Base-by-base conservation (phyloP, 2,888 invertebrate species). In the Bombylius major region DNA sequence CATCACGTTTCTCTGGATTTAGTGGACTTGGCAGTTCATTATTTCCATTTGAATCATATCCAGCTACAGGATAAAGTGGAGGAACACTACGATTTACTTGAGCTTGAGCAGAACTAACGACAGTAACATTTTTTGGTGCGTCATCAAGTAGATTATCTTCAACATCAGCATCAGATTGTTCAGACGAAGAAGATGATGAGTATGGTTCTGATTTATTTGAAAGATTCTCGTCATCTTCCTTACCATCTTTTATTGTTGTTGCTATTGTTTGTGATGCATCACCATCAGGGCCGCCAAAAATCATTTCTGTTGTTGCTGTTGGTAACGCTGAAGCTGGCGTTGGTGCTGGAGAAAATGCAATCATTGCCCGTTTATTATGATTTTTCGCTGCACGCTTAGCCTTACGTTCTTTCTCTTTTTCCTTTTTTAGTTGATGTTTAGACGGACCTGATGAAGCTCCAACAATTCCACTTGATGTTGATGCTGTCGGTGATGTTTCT, bases 91-190 rank as follows among this genome's bases (percentile, higher is more conserved):
- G 44, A 48, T 60, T 58, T 5, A 51, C 47, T 23, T 51, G 54
- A 52, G 53, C 57, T 11, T 42, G 69, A 0, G 70, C 67, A 60
- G 72, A 72, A n/a, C 47, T 47, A 42, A 42, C 39, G 23, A 23
- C 23, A 23, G 23, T 23, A 1, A 67, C 47, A 31, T 52, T 51
- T 60, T 57, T 65, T 44, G 58, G 69, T 5, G 76, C 71, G 44
- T 75, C 74, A 55, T 80, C 83, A 60, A 86, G 82, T 1, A 83
- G 71, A 66, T 89, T 89, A 66, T 89, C 89, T 70, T 89, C 89
- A 0, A 89, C 79, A 66, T 89, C 89, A 0, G 89, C 88, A 67
- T 89, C 89, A 3, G 86, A 87, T 66, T 86, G 83, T 61, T 81
- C 83, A n/a, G 80, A 79, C 23, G 82, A 80, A 0, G 82, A 81